Conservation (phyloP, 2,888 invertebrate genomes). For the Limnephilus lunatus region DNA sequence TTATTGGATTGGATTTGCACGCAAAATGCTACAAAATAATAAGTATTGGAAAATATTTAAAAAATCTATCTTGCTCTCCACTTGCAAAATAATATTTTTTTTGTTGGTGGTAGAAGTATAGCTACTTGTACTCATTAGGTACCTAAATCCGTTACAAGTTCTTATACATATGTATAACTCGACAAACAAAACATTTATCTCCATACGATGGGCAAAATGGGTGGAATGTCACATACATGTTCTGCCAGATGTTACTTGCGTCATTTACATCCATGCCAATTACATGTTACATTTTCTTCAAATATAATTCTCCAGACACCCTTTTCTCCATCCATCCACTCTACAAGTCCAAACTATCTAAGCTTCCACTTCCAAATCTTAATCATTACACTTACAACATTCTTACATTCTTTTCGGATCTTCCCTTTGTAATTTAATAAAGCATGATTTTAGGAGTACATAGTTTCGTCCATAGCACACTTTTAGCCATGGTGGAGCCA, state of each 20-base stretch:
- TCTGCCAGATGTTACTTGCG: not conserved
- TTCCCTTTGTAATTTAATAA: not conserved
- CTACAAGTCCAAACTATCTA: not conserved
- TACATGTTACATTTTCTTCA: not conserved
- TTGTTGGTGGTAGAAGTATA: not conserved
- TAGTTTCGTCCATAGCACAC: not conserved
- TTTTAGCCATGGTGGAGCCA: not conserved
- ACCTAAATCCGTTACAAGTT: too few relatives aligned
- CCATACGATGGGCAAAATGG: too few relatives aligned
- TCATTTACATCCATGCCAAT: not conserved
- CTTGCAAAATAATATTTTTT: not conserved
- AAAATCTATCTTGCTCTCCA: not conserved
- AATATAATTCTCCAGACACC: not conserved
- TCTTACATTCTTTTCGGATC: not conserved
- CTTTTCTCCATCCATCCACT: not conserved
- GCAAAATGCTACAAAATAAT: not conserved
- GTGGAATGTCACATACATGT: not conserved
- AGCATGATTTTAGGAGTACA: not conserved
- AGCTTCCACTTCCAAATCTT: not conserved
- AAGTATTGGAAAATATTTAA: not conserved
- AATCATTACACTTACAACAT: not conserved
- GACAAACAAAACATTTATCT: too few relatives aligned
- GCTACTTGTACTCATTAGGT: not conserved
- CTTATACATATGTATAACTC: too few relatives aligned
- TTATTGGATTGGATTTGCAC: not conserved